These are phyloP conservation scores for Xiphydria camelus DNA, from an alignment of 2,888 invertebrate species.

Conservation along the genomic window DNA sequence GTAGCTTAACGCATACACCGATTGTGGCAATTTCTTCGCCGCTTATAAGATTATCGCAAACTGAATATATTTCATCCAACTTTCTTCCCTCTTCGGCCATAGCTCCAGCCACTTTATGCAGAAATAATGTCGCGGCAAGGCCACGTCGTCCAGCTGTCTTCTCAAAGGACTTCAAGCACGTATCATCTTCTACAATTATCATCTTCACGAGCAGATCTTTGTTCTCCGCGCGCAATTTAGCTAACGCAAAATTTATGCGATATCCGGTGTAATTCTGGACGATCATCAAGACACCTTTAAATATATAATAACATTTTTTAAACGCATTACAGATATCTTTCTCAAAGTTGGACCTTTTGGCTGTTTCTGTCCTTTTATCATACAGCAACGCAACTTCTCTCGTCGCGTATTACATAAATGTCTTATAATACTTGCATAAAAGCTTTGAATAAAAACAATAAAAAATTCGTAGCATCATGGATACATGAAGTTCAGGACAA, in stretches of 20 bases:
- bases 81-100: conserved; percentile 67
- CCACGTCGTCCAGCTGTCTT: conserved; percentile 46
- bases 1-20: conserved; percentile 22
- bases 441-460: conserved; percentile 13
- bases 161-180: conserved; percentile 25
- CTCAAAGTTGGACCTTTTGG: too few relatives aligned
- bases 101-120: conserved; percentile 74
- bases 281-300: conserved; percentile 68
- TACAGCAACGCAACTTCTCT: too few relatives aligned
- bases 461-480: not conserved
- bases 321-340: too few relatives aligned
- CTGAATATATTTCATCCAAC: conserved; percentile 63
- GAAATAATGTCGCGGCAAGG: conserved; percentile 62
- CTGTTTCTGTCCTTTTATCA: too few relatives aligned
- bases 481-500: not conserved
- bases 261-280: conserved; percentile 76
- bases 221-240: conserved; percentile 69
- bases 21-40: conserved; percentile 22
- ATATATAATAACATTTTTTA: not conserved
- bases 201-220: conserved; percentile 63
- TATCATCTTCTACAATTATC: conserved; percentile 71
- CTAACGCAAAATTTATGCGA: conserved; percentile 75
- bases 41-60: conserved; percentile 46
- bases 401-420: not conserved
- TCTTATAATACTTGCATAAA: not conserved